Conservation (phyloP, 2,888 invertebrate species). For the Acrocyrtus sp. region DNA sequence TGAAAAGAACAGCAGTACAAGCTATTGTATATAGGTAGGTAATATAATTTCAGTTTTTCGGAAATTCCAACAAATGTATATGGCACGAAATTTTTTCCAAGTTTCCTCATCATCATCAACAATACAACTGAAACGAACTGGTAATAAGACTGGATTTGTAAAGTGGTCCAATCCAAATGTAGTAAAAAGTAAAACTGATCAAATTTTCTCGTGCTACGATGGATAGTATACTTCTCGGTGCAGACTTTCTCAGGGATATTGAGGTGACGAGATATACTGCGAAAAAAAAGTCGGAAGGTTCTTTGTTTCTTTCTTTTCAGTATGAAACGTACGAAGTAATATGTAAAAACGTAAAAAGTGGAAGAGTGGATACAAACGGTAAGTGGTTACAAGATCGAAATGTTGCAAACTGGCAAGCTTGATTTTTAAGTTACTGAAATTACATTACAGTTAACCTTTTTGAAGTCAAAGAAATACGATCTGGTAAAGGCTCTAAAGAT, state of each 20-base stretch:
- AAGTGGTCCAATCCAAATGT: too few species aligned
- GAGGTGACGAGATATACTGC: conserved; percentile 34
- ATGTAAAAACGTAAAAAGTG: conserved; percentile 36
- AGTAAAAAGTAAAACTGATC: too few species aligned
- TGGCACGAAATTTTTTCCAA: too few species aligned
- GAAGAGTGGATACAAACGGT: conserved; percentile 49
- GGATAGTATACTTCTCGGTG: conserved; percentile 41
- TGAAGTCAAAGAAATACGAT: conserved; percentile 54
- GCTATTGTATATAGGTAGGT: too few species aligned
- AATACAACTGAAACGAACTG: too few species aligned
- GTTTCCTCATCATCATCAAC: too few species aligned
- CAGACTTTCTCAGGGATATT: conserved; percentile 51
- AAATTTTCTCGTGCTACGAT: not conserved
- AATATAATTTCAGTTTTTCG: too few species aligned
- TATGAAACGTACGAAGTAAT: conserved; percentile 48
- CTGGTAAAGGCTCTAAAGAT: conserved; percentile 45
- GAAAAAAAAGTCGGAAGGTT: conserved; percentile 25
- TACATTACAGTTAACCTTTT: conserved; percentile 50
- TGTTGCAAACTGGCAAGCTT: not conserved
- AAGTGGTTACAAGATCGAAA: not conserved
- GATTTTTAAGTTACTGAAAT: too few species aligned
- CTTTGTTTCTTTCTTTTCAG: conserved; percentile 31
- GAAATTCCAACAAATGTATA: too few species aligned
- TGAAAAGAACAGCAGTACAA: too few species aligned
- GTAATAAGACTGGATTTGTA: too few species aligned